phyloP scores from a whole-genome alignment of 1,140 invertebrate genomes.

The Aphelenchoides avenae region DNA sequence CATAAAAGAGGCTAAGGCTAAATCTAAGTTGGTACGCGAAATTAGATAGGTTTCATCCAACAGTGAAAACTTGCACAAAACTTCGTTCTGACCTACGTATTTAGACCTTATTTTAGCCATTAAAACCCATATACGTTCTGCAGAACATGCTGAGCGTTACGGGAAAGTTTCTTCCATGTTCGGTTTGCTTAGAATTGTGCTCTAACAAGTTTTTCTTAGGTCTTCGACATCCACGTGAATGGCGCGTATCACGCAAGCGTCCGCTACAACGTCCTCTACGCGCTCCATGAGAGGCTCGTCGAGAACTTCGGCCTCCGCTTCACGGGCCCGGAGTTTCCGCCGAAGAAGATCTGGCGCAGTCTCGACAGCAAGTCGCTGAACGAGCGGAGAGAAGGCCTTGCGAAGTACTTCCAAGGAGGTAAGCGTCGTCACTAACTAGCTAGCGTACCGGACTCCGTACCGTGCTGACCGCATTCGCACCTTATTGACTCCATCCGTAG shows the following conservation, averaged over 20 bases:
- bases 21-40: too few species aligned
- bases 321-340: conserved; percentile 37
- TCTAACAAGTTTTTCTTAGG: conserved; percentile 22
- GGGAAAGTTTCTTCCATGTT: not conserved
- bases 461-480: too few species aligned
- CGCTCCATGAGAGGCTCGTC: conserved; percentile 39
- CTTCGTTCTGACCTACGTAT: too few species aligned
- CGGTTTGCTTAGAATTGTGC: not conserved
- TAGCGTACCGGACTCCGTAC: too few species aligned
- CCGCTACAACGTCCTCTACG: conserved; percentile 36
- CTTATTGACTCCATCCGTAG: too few species aligned
- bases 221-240: conserved; percentile 44
- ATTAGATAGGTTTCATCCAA: too few species aligned
- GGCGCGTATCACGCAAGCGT: conserved; percentile 46
- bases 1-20: too few species aligned
- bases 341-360: conserved; percentile 44
- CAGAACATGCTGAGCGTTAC: not conserved
- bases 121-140: not conserved
- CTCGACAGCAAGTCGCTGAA: conserved; percentile 38
- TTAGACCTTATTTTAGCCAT: not conserved
- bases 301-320: conserved; percentile 45
- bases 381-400: conserved; percentile 38
- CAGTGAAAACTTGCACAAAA: conserved; percentile 5
- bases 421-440: not conserved
- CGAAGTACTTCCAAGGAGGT: conserved; percentile 46